These are phyloP conservation scores for Orthonyx spaldingii DNA, from an alignment of 2,113 vertebrate genomes.

Conservation along the genomic window DNA sequence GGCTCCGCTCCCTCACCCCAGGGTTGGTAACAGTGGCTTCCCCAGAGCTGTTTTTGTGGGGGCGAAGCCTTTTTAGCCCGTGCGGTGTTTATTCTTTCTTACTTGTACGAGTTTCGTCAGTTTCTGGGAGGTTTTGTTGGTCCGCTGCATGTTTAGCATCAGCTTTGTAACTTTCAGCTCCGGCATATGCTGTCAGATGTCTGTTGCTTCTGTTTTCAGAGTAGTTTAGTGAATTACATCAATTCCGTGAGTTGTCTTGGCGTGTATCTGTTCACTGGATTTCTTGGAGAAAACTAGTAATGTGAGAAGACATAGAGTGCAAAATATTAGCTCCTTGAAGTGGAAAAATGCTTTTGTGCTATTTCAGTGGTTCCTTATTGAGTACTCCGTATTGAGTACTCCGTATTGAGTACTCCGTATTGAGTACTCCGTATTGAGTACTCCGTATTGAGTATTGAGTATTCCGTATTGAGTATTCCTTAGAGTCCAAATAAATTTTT, in stretches of 20 bases:
- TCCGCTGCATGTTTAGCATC: rapidly evolving
- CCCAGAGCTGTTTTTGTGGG: rapidly evolving
- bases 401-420: too few species aligned
- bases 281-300: neutral
- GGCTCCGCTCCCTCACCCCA: rapidly evolving
- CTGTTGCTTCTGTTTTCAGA: rapidly evolving
- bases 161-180: rapidly evolving
- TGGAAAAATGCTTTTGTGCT: neutral
- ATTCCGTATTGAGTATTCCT: too few species aligned
- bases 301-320: too few species aligned
- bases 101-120: rapidly evolving
- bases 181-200: rapidly evolving
- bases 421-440: too few species aligned
- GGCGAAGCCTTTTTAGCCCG: rapidly evolving
- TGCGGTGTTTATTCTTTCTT: neutral
- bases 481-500: neutral
- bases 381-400: too few species aligned
- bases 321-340: neutral
- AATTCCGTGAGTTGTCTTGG: rapidly evolving
- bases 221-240: rapidly evolving
- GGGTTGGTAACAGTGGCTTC: rapidly evolving
- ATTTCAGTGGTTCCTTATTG: too few species aligned
- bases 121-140: neutral
- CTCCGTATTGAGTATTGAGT: too few species aligned
- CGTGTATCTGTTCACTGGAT: rapidly evolving